Evolutionary conservation across 2,888 invertebrate genomes (phyloP), one percentile per base, ranked within the genome.

Genomic region (Lasioglossum marginatum): DNA sequence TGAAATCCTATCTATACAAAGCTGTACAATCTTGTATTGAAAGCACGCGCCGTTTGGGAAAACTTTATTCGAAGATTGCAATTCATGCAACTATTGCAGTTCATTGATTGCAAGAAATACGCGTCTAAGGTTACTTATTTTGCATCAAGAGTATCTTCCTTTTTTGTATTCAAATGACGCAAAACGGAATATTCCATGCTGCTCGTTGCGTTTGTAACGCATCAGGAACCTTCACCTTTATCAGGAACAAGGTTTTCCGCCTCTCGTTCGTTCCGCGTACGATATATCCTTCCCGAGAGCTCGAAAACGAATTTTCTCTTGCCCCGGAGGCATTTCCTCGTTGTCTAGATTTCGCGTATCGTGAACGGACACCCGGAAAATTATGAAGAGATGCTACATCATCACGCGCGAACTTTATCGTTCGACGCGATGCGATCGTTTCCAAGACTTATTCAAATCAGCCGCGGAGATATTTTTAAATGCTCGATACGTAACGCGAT

Each of bases 121-220:
- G 1, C 6, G 31, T 12, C 37, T 1, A 68, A 37, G 37, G 0
- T 37, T 14, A 68, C n/a, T 40, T 37, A 4, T 12, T 4, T 4
- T 70, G 4, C 70, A 4, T 2, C 1, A 12, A 23, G 12, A 37
- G 23, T 0, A 14, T 40, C 70, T 4, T 14, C 5, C n/a, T 40
- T 84, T 48, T 27, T 70, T 0, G 4, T 83, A 0, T 12, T 73
- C 45, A n/a, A 31, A 66, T 48, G 14, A 70, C 34, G 74, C 66
- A 45, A 43, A 68, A 23, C 45, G 76, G 40, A 72, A 77, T 16
- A 37, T 84, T 76, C 76, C 68, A 6, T n/a, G 37, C 12, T 68
- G n/a, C 23, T 16, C n/a, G 34, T 19, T 16, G 27, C 31, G 27
- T 14, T 68, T 57, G 27, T 14, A n/a, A 2, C 16, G 2, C 63